phyloP scores from a whole-genome alignment of 2,888 invertebrate species.

The Galerucella calmariensis region DNA sequence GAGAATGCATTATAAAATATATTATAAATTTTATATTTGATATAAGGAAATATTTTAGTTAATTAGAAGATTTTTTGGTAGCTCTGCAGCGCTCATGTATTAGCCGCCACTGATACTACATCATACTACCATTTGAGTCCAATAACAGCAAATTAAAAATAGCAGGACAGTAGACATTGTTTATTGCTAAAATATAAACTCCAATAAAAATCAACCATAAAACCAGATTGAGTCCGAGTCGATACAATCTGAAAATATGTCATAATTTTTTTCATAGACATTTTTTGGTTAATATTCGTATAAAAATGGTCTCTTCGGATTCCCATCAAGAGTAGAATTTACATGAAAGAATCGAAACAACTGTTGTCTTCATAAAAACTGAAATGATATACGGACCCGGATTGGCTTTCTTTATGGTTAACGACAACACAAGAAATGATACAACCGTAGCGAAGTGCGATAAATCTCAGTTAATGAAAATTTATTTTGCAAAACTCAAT shows the following conservation, averaged over 20 bases:
- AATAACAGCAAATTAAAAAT: neutral
- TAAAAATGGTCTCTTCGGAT: constrained; percentile 22
- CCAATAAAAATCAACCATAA: neutral
- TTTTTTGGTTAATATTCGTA: neutral
- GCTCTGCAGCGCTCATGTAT: too few relatives aligned
- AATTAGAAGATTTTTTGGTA: too few relatives aligned
- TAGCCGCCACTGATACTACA: too few relatives aligned
- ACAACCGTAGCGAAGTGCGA: constrained; percentile 46
- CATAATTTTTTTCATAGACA: neutral
- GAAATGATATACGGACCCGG: constrained; percentile 47
- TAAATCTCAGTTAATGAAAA: constrained; percentile 55
- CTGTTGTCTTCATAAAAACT: constrained; percentile 43
- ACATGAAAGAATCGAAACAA: constrained; percentile 28
- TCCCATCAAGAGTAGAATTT: constrained; percentile 28
- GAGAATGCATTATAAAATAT: too few relatives aligned
- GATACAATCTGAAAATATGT: neutral
- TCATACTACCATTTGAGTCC: too few relatives aligned
- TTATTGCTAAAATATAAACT: neutral
- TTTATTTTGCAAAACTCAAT: constrained; percentile 53
- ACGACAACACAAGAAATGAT: constrained; percentile 51
- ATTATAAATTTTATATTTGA: too few relatives aligned
- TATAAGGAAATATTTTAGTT: too few relatives aligned
- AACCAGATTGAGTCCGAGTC: neutral
- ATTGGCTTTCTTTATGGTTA: constrained; percentile 45
- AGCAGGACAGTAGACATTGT: neutral